phyloP scores from a whole-genome alignment of 2,888 invertebrate species.

The Cantharis lateralis region DNA sequence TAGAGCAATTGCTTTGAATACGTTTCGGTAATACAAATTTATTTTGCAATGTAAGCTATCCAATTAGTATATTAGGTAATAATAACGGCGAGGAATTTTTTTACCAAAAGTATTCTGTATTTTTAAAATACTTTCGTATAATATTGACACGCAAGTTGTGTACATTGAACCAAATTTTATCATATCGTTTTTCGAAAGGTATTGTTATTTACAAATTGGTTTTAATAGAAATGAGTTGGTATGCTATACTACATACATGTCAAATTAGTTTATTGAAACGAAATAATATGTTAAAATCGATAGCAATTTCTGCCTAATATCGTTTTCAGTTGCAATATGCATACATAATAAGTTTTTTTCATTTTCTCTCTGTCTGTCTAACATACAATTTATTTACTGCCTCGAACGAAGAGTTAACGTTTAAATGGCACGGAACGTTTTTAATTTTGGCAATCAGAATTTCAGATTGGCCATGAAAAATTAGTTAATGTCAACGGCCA shows the following conservation, averaged over 20 bases:
- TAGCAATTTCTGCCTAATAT: background rate
- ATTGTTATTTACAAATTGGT: background rate
- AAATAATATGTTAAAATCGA: background rate
- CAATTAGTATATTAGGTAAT: background rate
- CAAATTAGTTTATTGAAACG: background rate
- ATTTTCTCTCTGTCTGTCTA: background rate
- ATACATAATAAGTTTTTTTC: background rate
- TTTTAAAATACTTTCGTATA: background rate
- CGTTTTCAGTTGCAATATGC: background rate
- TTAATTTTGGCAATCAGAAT: background rate
- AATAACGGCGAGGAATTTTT: background rate
- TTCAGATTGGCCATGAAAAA: background rate
- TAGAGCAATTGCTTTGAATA: background rate
- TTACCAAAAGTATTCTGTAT: background rate
- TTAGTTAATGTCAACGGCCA: background rate
- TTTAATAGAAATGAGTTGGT: background rate
- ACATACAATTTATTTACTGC: background rate
- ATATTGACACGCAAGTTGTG: background rate
- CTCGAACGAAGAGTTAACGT: background rate
- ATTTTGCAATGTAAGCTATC: background rate
- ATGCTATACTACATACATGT: background rate
- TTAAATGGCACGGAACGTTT: background rate
- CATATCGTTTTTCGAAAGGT: background rate
- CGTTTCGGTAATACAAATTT: background rate
- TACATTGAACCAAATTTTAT: background rate